Evolutionary conservation across 1,140 invertebrate species (phyloP), one percentile per base, ranked within the genome.

Genomic region (Glomeris maerens): DNA sequence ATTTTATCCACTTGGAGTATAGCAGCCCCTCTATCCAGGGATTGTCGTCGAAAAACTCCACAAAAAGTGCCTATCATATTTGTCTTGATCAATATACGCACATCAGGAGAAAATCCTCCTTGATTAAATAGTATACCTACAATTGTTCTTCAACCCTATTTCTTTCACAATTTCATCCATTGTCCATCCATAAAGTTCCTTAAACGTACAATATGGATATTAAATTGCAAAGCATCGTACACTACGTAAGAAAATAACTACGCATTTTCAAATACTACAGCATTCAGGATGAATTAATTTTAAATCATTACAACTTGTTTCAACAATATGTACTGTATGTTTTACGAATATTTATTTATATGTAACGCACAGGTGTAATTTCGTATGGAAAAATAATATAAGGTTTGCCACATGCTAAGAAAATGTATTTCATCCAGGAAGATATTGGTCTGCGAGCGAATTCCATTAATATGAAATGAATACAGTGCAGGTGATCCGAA

Each of bases 101-200:
- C 31, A 36, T 17, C n/a, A n/a, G n/a, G n/a, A n/a, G n/a, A n/a
- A n/a, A n/a, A n/a, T n/a, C n/a, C n/a, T n/a, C n/a, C n/a, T n/a
- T n/a, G n/a, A n/a, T n/a, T 36, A 10, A 10, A 10, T 36, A 17
- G 10, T 42, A 49, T 47, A 71, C 59, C 66, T 66, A 67, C 96
- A 99, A 70, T 99, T 99, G 69, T 96, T 99, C 67, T 93, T 96
- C 44, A 81, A 76, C 0, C 96, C 96, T 57, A 98, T 90, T 69
- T 85, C 74, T 60, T 81, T 77, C 2, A 98, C 95, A 67, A 99
- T 98, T 61, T 84, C 83, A 75, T 99, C 96, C 96, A 99, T 99
- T 20, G 93, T 98, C 95, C 95, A 99, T 0, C 94, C 95, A 76
- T 98, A 99, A 0, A 99, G 70, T 57, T 98, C 91, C 74, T 70